Base-by-base conservation (phyloP, 2,113 vertebrate genomes). In the Lepus timidus region DNA sequence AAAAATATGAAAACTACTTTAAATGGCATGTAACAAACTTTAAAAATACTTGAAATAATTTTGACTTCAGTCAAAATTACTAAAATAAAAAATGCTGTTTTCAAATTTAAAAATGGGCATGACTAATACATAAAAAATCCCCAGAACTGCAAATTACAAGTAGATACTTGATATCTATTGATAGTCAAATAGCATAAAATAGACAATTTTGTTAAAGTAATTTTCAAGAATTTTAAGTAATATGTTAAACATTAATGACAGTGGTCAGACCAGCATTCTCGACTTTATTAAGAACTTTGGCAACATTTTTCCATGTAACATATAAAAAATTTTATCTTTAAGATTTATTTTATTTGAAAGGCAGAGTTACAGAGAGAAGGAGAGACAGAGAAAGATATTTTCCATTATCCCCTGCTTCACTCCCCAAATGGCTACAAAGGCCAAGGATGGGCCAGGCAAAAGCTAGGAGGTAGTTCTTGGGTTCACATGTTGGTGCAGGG, bases 71-170 rank as follows among this genome's bases (percentile, higher is more conserved):
- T 68, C 16, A 87, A 52, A 9, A 64, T 17, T 22, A 86, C 51
- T 83, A 86, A 73, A 89, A 36, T 14, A 8, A 70, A 29, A 90
- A 80, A 78, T 64, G 36, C 1, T 91, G 91, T 74, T 80, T 14
- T 95, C 31, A 88, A 92, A 85, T 64, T 85, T 31, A 85, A 73
- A 93, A 95, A 55, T 62, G 4, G 1, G 6, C 64, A 82, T 74
- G 52, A 9, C 22, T 87, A 23, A 76, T 22, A 68, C 58, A 74
- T 61, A 85, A 83, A 92, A 0, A 79, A 33, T 74, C 73, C 14
- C 20, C 13, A 90, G 33, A 78, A 80, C 27, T 70, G 2, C 9
- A 52, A 62, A 92, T 94, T 75, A 51, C 9, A 84, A 65, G 58
- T 33, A 87, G 36, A 52, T 61, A 65, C 1, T 51, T 90, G 12